phyloP scores from a whole-genome alignment of 1,140 invertebrate species.

The Stenopsyche tienmushanensis region DNA sequence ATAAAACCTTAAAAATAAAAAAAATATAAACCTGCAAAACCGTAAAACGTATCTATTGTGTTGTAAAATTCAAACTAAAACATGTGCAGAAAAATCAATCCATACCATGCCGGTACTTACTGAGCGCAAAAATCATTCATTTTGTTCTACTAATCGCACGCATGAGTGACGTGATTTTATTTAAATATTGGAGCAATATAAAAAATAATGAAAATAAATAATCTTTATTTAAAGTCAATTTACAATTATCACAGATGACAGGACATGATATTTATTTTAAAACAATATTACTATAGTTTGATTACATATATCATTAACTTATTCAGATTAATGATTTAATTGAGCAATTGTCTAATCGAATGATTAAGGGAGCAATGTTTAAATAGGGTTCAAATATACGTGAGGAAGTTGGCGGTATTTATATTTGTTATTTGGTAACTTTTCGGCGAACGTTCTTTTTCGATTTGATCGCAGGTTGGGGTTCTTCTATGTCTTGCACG shows the following conservation, averaged over 20 bases:
- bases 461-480: conserved; percentile 55
- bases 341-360: conserved; percentile 8
- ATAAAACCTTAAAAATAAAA: no score
- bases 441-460: conserved; percentile 56
- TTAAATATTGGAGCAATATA: no score
- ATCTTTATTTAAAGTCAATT: conserved; percentile 38
- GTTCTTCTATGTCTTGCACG: conserved; percentile 59
- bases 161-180: no score
- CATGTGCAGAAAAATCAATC: no score
- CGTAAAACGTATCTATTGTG: no score
- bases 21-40: no score
- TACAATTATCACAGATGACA: conserved; percentile 42
- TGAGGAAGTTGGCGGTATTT: conserved; percentile 1
- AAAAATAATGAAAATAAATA: conserved; percentile 38
- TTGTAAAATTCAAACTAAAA: no score
- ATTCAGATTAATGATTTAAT: conserved; percentile 3
- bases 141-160: background rate
- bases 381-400: no score
- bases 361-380: background rate
- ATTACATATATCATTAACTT: background rate
- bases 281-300: background rate
- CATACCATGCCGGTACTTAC: conserved; percentile 7
- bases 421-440: conserved; percentile 44
- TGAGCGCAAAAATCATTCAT: background rate
- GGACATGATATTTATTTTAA: conserved; percentile 22